These are phyloP conservation scores for Conistra vaccinii DNA, from an alignment of 2,888 invertebrate species.

Conservation along the genomic window DNA sequence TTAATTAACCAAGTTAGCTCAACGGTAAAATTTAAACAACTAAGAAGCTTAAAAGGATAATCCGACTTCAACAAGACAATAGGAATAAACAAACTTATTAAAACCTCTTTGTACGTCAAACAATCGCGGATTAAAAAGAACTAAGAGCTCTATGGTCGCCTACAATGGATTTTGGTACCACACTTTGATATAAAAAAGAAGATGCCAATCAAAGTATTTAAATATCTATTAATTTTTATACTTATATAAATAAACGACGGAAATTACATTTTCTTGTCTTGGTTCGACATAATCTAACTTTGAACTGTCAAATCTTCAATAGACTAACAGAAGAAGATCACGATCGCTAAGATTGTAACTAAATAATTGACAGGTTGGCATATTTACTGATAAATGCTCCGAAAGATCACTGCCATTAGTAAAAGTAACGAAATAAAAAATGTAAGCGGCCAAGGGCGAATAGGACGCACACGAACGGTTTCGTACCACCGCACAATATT, in stretches of 20 bases:
- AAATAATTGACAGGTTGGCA: conserved; percentile 33
- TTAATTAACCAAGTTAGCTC: conserved; percentile 46
- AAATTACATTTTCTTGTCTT: conserved; percentile 10
- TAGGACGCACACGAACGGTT: too few species aligned
- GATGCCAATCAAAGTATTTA: conserved; percentile 25
- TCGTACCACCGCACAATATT: too few species aligned
- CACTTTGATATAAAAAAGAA: conserved; percentile 1
- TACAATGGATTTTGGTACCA: conserved; percentile 5
- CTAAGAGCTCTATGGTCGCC: conserved; percentile 18
- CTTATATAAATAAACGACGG: background rate
- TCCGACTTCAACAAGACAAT: conserved; percentile 58
- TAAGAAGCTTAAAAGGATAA: conserved; percentile 58
- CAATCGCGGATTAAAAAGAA: conserved; percentile 20
- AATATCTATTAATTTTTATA: background rate
- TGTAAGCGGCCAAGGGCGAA: too few species aligned
- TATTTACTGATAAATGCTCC: conserved; percentile 23
- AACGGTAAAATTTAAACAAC: conserved; percentile 57
- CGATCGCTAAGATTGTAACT: conserved; percentile 13
- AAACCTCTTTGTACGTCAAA: conserved; percentile 48
- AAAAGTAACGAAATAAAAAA: too few species aligned
- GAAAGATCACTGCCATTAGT: background rate
- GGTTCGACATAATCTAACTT: conserved; percentile 32
- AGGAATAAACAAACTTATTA: conserved; percentile 65
- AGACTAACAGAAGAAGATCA: conserved; percentile 29
- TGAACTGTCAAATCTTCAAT: conserved; percentile 35